Evolutionary conservation across 2,113 vertebrate genomes (phyloP).

Genomic region (Phoenicopterus ruber): DNA sequence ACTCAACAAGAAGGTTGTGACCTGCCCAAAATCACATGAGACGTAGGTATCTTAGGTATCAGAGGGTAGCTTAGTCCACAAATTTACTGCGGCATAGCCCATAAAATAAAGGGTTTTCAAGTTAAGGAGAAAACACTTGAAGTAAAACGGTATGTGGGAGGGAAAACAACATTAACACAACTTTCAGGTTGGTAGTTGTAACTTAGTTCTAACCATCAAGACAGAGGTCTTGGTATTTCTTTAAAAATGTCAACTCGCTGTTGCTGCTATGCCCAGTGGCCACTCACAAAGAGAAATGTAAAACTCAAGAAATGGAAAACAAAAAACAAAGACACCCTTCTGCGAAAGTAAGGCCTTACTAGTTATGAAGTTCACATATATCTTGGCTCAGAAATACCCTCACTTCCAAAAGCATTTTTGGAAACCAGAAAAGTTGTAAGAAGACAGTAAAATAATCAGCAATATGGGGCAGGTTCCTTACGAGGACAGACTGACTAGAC

Average conservation of each 20-base stretch:
- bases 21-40: not conserved
- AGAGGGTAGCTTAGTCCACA: not conserved
- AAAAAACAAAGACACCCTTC: not conserved
- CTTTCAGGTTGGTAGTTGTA: not conserved
- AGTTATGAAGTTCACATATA: not conserved
- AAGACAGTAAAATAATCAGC: not conserved
- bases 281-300: accelerated
- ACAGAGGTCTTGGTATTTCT: not conserved
- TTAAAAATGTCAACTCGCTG: not conserved
- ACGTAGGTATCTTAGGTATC: not conserved
- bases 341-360: not conserved
- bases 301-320: not conserved
- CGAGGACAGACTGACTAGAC: not conserved
- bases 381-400: not conserved
- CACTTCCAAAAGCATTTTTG: not conserved
- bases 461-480: not conserved
- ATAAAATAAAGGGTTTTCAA: not conserved
- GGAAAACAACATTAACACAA: not conserved
- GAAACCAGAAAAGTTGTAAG: not conserved
- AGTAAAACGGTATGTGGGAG: not conserved
- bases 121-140: not conserved
- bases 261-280: not conserved
- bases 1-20: not conserved
- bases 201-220: not conserved
- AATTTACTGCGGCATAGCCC: not conserved